Base-by-base conservation (phyloP, 2,113 vertebrate species). In the Embiotoca jacksoni region DNA sequence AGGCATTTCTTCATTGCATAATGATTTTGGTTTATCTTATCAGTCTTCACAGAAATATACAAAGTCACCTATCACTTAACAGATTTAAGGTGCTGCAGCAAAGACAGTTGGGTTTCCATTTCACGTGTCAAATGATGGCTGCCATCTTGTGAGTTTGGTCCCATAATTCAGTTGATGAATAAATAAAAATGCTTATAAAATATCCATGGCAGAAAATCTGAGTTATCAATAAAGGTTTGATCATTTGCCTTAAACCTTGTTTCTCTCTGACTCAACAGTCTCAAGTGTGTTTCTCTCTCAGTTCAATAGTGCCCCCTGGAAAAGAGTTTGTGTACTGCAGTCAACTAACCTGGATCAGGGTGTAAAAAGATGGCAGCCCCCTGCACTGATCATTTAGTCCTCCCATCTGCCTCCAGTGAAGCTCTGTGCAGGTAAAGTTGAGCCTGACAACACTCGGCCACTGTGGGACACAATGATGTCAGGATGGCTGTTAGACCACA, bases 291-390 rank as follows among this genome's bases (percentile, higher is more conserved):
- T 32, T 85, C 55, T 92, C 86, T 88, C 69, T 87, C 63, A 80
- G 91, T 78, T 92, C 89, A 93, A 94, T 87, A 92, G 57, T 92
- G 93, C 93, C 92, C 92, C 91, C 93, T 93, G 84, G 91, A 88
- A 89, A 36, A 56, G 11, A 57, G 6, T 53, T 10, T 15, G 11
- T 69, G 84, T 52, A 93, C 62, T 91, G 89, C 93, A 90, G 33
- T 14, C 49, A 58, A 15, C 44, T 16, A 46, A 75, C 47, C 31
- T 59, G 36, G 35, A 35, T 53, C 7, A 69, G 65, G 31, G n/a
- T 69, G 63, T 80, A 39, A 79, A 84, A 88, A 89, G 64, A 71
- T 85, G 76, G 72, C 78, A 85, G 78, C 69, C 75, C 57, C 47
- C 65, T 76, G 80, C 44, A 75, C 41, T 23, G 57, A 71, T 84